A percentile compares a stretch with the other conserved stretches of the same genome.
phyloP scores from a whole-genome alignment of 2,888 invertebrate genomes.

The Drosophila anomelani region DNA sequence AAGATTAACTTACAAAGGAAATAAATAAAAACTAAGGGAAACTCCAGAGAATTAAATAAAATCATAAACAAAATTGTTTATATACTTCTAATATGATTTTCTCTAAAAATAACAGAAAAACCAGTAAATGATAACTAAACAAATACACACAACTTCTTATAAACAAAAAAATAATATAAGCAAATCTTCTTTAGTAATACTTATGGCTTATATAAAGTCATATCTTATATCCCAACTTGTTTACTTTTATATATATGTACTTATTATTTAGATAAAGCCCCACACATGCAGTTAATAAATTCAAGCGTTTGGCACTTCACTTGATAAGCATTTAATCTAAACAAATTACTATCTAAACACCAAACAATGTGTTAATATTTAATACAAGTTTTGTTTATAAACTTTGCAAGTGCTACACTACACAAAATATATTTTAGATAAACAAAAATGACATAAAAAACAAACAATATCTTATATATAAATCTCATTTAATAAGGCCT shows the following conservation, averaged over 20 bases:
- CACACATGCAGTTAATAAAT: neutral
- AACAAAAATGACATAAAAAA: too few species aligned
- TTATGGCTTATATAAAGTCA: neutral
- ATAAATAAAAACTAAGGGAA: neutral
- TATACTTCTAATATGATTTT: neutral
- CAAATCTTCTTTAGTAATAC: neutral
- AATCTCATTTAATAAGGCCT: too few species aligned
- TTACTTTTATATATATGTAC: neutral
- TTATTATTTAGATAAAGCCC: neutral
- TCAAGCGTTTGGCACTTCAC: neutral
- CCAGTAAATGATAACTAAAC: neutral
- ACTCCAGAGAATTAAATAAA: neutral
- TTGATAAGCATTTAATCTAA: slow-evolving; percentile 4
- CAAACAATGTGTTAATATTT: neutral
- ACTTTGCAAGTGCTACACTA: neutral
- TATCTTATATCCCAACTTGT: neutral
- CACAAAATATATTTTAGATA: neutral
- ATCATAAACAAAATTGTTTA: neutral
- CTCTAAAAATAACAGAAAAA: too few species aligned
- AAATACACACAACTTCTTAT: too few species aligned
- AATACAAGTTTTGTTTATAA: slow-evolving; percentile 3
- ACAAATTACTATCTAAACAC: slow-evolving; percentile 7
- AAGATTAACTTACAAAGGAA: neutral
- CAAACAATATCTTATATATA: neutral
- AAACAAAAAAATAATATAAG: neutral